Percentiles rank a stretch among this genome's conserved stretches.
phyloP scores from a whole-genome alignment of 2,888 invertebrate genomes.

The Drymonia ruficornis region DNA sequence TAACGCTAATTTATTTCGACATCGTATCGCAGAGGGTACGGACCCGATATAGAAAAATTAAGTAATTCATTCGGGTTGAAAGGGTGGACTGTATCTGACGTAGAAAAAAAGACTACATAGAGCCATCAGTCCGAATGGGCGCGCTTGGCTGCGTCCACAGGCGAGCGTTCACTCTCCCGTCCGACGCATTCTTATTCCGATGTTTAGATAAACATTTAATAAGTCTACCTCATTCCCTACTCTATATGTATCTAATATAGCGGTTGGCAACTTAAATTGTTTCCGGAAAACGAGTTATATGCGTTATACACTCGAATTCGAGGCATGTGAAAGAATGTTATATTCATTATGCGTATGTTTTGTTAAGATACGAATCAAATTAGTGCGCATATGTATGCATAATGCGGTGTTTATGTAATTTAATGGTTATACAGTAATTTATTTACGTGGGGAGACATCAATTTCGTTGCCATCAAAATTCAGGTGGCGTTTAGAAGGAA shows the following conservation, averaged over 20 bases:
- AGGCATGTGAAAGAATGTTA: conserved; percentile 71
- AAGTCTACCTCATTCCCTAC: conserved; percentile 59
- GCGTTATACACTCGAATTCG: conserved; percentile 42
- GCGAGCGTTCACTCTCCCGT: conserved; percentile 60
- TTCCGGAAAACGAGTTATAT: conserved; percentile 75
- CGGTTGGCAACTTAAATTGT: conserved; percentile 73
- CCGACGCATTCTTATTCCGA: conserved; percentile 74
- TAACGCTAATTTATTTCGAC: conserved; percentile 78
- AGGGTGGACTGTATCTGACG: conserved; percentile 80
- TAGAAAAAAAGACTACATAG: conserved; percentile 70
- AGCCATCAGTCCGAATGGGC: conserved; percentile 69
- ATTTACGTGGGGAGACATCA: conserved; percentile 35
- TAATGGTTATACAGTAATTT: conserved; percentile 44
- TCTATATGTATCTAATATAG: conserved; percentile 62
- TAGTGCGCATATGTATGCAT: conserved; percentile 55
- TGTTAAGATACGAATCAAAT: conserved; percentile 66
- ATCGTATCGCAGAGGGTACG: conserved; percentile 62
- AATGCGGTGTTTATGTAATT: conserved; percentile 54
- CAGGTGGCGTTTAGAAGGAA: conserved; percentile 49
- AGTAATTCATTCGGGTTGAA: conserved; percentile 81
- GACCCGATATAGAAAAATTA: conserved; percentile 76
- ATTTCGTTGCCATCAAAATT: conserved; percentile 47
- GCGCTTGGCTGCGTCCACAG: conserved; percentile 73
- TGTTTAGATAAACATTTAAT: conserved; percentile 80
- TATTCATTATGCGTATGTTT: conserved; percentile 66